Base-by-base conservation (phyloP, 2,888 invertebrate species). In the Melipona bicolor region DNA sequence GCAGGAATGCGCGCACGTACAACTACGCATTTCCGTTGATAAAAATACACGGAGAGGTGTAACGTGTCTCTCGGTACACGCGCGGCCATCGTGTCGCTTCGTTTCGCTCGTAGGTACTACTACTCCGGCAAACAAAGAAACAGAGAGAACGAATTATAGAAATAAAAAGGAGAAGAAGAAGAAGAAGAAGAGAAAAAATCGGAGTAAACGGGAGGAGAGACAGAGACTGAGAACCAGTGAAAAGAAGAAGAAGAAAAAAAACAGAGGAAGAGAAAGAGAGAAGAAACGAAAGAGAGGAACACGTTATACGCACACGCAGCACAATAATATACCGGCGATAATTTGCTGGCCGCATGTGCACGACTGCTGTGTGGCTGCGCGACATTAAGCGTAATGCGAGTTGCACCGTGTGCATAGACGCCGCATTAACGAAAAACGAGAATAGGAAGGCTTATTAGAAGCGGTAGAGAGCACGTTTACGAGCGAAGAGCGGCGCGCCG, bases 21-120 rank as follows among this genome's bases (percentile, higher is more conserved):
- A 92, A 92, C 94, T 92, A 93, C 94, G 94, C 94, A 93, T 93
- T 94, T 94, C 94, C 94, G 94, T 93, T 93, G 94, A 94, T 94
- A 94, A 94, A 94, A 94, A 94, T 94, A 94, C 92, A 90, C 92
- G 90, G 54, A 74, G 89, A 74, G 89, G 92, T 89, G 90, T 91
- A 91, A 91, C 89, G 91, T 92, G 90, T 90, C 91, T 90, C 91
- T 90, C 88, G 89, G 91, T 89, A 90, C 91, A 88, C 88, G 88
- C 91, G 87, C 88, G 87, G 85, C 74, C 83, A 61, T 82, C 89
- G 90, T 43, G 43, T 88, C 89, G 88, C 87, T 90, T 89, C 81
- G 87, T 83, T 78, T 73, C 78, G 70, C 83, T 79, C 64, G 85
- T 11, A 9, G 43, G 43, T 27, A 27, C 27, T 27, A 27, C 27